Base-by-base conservation (phyloP, 2,797 vertebrate species). In the Galago senegalensis region DNA sequence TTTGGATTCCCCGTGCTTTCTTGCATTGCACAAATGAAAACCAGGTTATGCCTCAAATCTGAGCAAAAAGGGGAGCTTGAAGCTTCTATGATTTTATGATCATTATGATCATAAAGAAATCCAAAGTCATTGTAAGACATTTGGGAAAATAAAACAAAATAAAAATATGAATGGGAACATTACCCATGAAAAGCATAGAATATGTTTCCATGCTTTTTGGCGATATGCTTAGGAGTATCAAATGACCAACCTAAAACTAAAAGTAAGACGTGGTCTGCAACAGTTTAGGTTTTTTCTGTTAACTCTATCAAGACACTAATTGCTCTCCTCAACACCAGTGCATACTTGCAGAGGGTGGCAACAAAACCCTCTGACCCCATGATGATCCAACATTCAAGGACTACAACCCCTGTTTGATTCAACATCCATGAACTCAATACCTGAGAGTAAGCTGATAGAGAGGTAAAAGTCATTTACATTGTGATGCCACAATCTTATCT, bases 161-260 rank as follows among this genome's bases (percentile, higher is more conserved):
- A 29, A 90, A 91, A 77, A 27, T 61, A 56, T 73, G 10, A 70
- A 72, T 9, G 27, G 4, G 34, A 63, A 82, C 85, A 73, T 93
- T 27, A 63, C 6, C 3, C 53, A 43, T 34, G 14, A 79, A 67
- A 27, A 88, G 34, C 73, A 61, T 40, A 79, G 65, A 81, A 56
- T 56, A 34, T 6, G 10, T 65, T 20, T 40, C 23, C 65, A 34
- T 53, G 23, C 7, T 60, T 89, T 92, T 87, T 70, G 34, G 34
- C 3, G 21, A n/a, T 70, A 56, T 7, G 31, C 31, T 87, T 63
- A 87, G 10, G 37, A 60, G 3, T 72, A 3, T 70, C 34, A 85
- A 73, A 87, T 53, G 8, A 80, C n/a, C 20, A 63, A 21, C 53
- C 31, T 70, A 63, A 92, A 93, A 92, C 46, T 29, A n/a, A 92